These are phyloP conservation scores for Dasysyrphus albostriatus DNA, from an alignment of 2,888 invertebrate genomes.

Conservation along the genomic window DNA sequence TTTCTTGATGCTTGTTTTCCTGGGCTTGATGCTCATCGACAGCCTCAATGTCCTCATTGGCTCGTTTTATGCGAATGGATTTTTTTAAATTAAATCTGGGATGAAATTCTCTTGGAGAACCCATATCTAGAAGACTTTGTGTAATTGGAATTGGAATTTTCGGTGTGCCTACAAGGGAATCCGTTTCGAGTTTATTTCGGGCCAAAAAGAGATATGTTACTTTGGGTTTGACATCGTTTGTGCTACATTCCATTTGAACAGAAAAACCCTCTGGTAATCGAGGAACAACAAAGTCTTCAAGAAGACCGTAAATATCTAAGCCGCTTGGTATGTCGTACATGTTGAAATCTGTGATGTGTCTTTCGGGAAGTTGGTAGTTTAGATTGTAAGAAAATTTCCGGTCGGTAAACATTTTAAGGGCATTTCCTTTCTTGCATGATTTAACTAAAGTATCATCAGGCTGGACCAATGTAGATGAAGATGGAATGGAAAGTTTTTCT, in stretches of 20 bases:
- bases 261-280: conserved; percentile 82
- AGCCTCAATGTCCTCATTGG: neutral
- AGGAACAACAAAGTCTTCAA: conserved; percentile 82
- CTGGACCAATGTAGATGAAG: conserved; percentile 1
- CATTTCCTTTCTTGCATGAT: conserved; percentile 54
- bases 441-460: conserved; percentile 77
- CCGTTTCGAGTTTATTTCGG: conserved; percentile 76
- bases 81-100: conserved; percentile 80
- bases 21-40: conserved; percentile 11
- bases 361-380: conserved; percentile 74
- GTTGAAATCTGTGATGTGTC: conserved; percentile 82
- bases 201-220: conserved; percentile 78
- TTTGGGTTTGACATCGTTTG: conserved; percentile 43
- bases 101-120: conserved; percentile 81
- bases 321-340: conserved; percentile 81
- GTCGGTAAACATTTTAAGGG: conserved; percentile 70
- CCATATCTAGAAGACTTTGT: conserved; percentile 79
- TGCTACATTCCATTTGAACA: conserved; percentile 78
- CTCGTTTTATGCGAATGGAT: conserved; percentile 79
- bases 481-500: conserved; percentile 73
- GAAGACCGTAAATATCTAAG: conserved; percentile 81
- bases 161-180: conserved; percentile 9
- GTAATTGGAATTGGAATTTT: conserved; percentile 77
- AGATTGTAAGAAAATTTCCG: conserved; percentile 77
- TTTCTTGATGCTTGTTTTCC: conserved; percentile 10